phyloP scores from a whole-genome alignment of 2,113 vertebrate species.

The Lophotis ruficrista region DNA sequence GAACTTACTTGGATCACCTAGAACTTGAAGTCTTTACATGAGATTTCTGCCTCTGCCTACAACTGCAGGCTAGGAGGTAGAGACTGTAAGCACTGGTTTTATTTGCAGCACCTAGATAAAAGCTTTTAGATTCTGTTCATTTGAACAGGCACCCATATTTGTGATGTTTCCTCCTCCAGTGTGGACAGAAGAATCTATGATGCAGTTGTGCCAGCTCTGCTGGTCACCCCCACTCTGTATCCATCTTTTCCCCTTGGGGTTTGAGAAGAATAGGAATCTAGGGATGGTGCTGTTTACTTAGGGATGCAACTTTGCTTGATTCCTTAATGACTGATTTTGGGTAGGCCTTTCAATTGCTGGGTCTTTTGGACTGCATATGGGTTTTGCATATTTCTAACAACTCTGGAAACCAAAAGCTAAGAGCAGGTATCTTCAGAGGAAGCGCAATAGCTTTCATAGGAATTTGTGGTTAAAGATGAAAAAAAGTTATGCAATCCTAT shows the following conservation, averaged over 20 bases:
- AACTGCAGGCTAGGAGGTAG: not conserved
- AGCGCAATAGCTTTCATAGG: conserved; percentile 29
- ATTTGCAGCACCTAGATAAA: not conserved
- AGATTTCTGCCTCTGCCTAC: not conserved
- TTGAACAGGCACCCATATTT: not conserved
- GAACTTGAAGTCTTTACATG: not conserved
- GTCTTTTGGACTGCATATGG: not conserved
- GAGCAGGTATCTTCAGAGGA: conserved; percentile 45
- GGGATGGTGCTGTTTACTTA: not conserved
- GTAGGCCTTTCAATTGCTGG: not conserved
- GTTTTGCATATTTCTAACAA: not conserved
- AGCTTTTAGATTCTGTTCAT: not conserved
- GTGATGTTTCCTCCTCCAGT: not conserved
- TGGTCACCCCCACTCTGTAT: not conserved
- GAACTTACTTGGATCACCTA: not conserved
- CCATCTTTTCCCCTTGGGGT: not conserved
- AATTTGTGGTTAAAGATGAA: conserved; percentile 44
- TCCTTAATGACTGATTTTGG: not conserved
- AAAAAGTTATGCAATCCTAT: conserved; percentile 36
- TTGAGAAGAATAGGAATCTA: not conserved
- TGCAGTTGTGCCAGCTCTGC: not conserved
- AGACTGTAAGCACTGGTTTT: not conserved
- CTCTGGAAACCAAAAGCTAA: not conserved
- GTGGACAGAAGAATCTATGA: not conserved
- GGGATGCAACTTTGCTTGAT: not conserved